Base-by-base conservation (phyloP, 1,140 invertebrate species). In the Pogonomyrmex californicus region DNA sequence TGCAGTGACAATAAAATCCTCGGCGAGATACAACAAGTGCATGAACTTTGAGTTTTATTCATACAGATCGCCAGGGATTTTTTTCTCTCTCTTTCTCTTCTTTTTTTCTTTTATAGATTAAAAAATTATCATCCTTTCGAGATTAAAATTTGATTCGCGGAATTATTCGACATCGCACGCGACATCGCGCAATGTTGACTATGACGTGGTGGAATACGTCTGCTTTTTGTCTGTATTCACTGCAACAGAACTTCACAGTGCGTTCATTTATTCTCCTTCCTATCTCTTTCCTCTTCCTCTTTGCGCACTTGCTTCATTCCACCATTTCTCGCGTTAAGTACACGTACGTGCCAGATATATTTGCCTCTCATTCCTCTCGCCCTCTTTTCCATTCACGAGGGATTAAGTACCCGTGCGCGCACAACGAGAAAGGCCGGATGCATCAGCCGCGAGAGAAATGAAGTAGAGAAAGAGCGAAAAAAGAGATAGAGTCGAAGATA, bases 21-120 rank as follows among this genome's bases (percentile, higher is more conserved):
- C 44, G 79, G 71, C n/a, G 66, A 49, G 33, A 30, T 66, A 33
- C 23, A 86, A 79, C 91, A 91, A 90, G 89, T 93, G 38, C 23
- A 23, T 63, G 23, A 44, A 2, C 36, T 56, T 81, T 70, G 36
- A 70, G 70, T 70, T 56, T 38, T 36, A 36, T 38, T 4, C 12
- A 33, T 79, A 68, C n/a, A 41, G 7, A n/a, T 56, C 36, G 33
- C 47, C 51, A 54, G 33, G 36, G n/a, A 54, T 23, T 77, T 23
- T 23, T 30, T 7, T 4, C 4, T 10, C 1, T 7, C 7, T 17
- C 2, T 38, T 14, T 0, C 12, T 68, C 23, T 10, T 17, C 14
- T 38, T 14, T 38, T 44, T n/a, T 70, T 17, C 9, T n/a, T 23
- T 33, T 70, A 54, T 14, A 49, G 2, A 30, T 4, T 3, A 33